A percentile compares a stretch with the other conserved stretches of the same genome.
These are phyloP conservation scores for Nyctalus aviator DNA, from an alignment of 2,797 vertebrate species.

Conservation along the genomic window DNA sequence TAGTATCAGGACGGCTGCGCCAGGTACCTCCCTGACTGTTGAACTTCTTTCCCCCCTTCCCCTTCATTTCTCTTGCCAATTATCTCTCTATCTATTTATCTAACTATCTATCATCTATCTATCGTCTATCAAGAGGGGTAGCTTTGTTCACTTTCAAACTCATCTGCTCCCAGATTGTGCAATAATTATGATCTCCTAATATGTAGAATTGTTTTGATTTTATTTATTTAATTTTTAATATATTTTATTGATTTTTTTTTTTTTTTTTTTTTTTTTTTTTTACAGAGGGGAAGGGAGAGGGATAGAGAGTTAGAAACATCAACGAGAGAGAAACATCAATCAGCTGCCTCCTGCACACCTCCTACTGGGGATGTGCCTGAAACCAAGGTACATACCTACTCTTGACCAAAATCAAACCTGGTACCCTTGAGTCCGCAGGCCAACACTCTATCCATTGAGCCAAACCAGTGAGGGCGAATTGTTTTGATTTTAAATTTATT, in stretches of 20 bases:
- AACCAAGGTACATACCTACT: too few species aligned
- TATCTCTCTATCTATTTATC: background rate
- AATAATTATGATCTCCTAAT: background rate
- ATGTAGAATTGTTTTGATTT: background rate
- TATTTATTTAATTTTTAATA: background rate
- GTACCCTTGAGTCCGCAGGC: too few species aligned
- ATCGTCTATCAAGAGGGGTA: background rate
- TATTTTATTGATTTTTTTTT: too few species aligned
- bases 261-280: too few species aligned
- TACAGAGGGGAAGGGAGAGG: too few species aligned
- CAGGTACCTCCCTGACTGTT: background rate
- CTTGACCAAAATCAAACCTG: too few species aligned
- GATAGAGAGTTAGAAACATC: too few species aligned
- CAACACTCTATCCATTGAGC: too few species aligned
- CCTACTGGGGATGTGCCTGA: too few species aligned
- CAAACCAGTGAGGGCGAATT: background rate
- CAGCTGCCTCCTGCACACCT: too few species aligned
- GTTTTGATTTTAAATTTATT: constrained; percentile 19
- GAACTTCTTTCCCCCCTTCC: background rate
- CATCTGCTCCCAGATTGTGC: background rate
- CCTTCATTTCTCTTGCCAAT: background rate
- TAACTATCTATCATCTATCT: background rate
- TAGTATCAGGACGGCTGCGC: background rate
- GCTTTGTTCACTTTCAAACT: constrained; percentile 42
- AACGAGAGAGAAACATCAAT: too few species aligned